Evolutionary conservation across 2,113 vertebrate species (phyloP), one percentile per base, ranked within the genome.

Genomic region (Brachypodius melanocephalos): DNA sequence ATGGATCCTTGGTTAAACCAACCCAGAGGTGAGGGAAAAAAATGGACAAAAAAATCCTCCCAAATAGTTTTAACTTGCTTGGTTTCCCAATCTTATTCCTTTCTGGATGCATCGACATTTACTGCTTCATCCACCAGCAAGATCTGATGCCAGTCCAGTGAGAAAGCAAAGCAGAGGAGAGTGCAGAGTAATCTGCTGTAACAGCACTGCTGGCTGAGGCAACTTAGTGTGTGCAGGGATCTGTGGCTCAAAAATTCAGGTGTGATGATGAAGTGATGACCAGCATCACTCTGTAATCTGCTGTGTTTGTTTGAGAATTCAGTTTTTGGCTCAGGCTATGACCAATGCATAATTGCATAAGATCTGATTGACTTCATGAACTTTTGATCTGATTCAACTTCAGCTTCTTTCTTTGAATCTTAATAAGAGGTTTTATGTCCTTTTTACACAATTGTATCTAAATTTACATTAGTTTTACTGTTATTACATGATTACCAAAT

Each of bases 391-490:
- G 71, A 65, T 48, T 80, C 46, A 63, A 73, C 13, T 12, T 58
- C 45, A 86, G 20, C 36, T 90, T 82, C 67, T 88, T 94, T 65
- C 12, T 40, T 82, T 62, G 91, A 88, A 95, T 18, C 8, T 88
- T 84, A 73, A 18, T 28, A 80, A 91, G 72, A 94, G 67, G 8
- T 68, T 96, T 89, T 55, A 62, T 13, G 16, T 80, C n/a, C 61
- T 90, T 96, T 94, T 95, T 69, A 90, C 24, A 77, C 10, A n/a
- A 58, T 66, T 51, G 57, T 81, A 73, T 82, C 91, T 91, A 79
- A 75, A 94, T 94, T 92, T 88, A 36, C 34, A 32, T 58, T 51
- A 38, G 10, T 38, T 93, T 78, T 89, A n/a, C 45, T 82, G 42
- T 61, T 91, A 57, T 58, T 88, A 38, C 29, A 38, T 93, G 81